phyloP scores from a whole-genome alignment of 2,888 invertebrate species.

The Orchesellides sinensis region DNA sequence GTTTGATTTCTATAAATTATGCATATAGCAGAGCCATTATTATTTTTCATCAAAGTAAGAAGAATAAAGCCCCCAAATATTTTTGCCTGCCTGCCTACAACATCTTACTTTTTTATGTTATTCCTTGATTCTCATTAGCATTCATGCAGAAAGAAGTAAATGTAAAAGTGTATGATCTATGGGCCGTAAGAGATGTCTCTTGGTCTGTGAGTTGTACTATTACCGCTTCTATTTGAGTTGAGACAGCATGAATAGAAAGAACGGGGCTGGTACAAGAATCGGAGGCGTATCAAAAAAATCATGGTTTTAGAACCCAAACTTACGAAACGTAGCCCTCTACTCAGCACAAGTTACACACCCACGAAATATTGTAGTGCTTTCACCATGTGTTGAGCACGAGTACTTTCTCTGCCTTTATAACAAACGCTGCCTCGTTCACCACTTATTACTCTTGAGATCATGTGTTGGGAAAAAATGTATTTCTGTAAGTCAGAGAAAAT shows the following conservation, averaged over 20 bases:
- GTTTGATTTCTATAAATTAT: too few relatives aligned
- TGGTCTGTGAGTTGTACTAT: background rate
- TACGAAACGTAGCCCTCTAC: background rate
- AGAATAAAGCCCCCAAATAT: too few relatives aligned
- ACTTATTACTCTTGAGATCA: conserved; percentile 43
- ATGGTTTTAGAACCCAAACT: background rate
- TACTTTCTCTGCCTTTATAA: conserved; percentile 42
- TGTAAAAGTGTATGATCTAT: conserved; percentile 49
- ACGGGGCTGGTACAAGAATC: conserved; percentile 6
- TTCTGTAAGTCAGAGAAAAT: conserved; percentile 37
- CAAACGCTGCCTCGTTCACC: conserved; percentile 39
- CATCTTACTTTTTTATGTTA: background rate
- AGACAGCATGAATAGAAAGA: conserved; percentile 13
- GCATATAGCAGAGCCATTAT: too few relatives aligned
- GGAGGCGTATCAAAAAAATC: background rate
- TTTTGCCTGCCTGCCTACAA: too few relatives aligned
- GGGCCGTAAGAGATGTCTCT: conserved; percentile 44
- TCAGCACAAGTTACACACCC: background rate
- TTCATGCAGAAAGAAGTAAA: conserved; percentile 48
- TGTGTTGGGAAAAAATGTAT: conserved; percentile 39
- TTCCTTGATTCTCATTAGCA: conserved; percentile 44
- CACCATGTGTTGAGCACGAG: conserved; percentile 60
- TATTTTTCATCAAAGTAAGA: too few relatives aligned
- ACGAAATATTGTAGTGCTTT: background rate
- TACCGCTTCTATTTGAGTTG: too few relatives aligned